These are phyloP conservation scores for Clarias macrocephalus DNA, from an alignment of 2,113 vertebrate genomes.

Conservation along the genomic window DNA sequence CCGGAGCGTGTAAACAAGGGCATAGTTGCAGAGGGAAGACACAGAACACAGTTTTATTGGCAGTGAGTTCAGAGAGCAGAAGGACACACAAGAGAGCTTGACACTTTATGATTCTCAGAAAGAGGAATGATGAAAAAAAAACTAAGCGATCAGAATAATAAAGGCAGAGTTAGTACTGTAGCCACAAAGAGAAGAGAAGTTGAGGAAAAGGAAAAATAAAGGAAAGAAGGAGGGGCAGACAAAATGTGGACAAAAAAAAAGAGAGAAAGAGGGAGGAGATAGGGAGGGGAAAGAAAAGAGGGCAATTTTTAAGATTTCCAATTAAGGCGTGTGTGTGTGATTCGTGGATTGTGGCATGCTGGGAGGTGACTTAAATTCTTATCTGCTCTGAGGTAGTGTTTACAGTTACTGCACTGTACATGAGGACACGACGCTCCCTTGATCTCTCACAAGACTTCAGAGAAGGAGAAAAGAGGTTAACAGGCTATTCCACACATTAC, in stretches of 20 bases:
- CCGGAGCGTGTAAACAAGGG: conserved; percentile 30
- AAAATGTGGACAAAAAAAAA: background rate
- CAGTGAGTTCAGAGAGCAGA: background rate
- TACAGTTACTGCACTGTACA: conserved; percentile 26
- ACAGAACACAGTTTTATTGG: background rate
- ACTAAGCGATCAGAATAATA: background rate
- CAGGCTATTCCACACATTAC: conserved; percentile 23
- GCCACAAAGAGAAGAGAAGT: background rate
- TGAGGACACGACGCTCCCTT: conserved; percentile 1
- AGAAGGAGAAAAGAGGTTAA: background rate
- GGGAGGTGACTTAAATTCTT: conserved; percentile 37
- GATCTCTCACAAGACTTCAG: background rate
- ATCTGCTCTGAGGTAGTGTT: conserved; percentile 37
- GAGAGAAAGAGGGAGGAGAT: background rate
- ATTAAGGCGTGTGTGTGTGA: conserved; percentile 45
- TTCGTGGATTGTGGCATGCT: conserved; percentile 33
- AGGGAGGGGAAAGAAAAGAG: conserved; percentile 1
- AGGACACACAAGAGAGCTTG: background rate
- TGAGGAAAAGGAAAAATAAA: conserved; percentile 4
- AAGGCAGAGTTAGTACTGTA: background rate
- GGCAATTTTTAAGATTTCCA: conserved; percentile 51
- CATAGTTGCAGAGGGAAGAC: conserved; percentile 6
- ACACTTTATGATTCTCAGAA: background rate
- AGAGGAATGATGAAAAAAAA: background rate
- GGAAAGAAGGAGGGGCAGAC: background rate